Conservation (phyloP, 2,888 invertebrate species). For the Halictus ligatus region DNA sequence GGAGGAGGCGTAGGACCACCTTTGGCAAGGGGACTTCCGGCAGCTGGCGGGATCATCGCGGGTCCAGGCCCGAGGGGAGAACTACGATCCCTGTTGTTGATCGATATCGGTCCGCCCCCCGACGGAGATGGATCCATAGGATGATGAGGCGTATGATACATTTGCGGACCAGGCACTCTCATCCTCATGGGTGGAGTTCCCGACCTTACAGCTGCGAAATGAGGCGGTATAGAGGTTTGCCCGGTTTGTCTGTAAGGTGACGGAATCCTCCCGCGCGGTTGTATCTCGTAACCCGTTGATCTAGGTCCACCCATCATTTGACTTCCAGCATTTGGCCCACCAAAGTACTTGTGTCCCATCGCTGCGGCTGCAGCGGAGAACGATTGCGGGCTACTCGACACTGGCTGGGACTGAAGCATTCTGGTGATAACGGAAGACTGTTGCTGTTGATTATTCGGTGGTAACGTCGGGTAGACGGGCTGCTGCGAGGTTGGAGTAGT, state of each 20-base stretch:
- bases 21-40: slow-evolving; percentile 82
- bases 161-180: slow-evolving; percentile 80
- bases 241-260: slow-evolving; percentile 81
- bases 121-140: slow-evolving; percentile 86
- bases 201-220: slow-evolving; percentile 79
- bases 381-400: slow-evolving; percentile 79
- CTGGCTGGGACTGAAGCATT: slow-evolving; percentile 86
- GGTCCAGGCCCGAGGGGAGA: slow-evolving; percentile 78
- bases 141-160: slow-evolving; percentile 85
- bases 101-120: slow-evolving; percentile 85
- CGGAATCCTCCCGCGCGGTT: slow-evolving; percentile 81
- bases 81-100: slow-evolving; percentile 79
- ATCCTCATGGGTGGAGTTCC: slow-evolving; percentile 82
- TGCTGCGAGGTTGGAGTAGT: slow-evolving; percentile 70
- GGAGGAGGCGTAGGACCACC: slow-evolving; percentile 82
- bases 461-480: slow-evolving; percentile 81
- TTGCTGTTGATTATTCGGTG: slow-evolving; percentile 75
- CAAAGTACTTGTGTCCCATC: slow-evolving; percentile 84
- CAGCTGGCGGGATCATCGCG: slow-evolving; percentile 82
- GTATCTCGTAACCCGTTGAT: slow-evolving; percentile 80
- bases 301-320: slow-evolving; percentile 79
- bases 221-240: slow-evolving; percentile 78
- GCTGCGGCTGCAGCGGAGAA: slow-evolving; percentile 83
- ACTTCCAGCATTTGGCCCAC: slow-evolving; percentile 75
- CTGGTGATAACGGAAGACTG: slow-evolving; percentile 87